Evolutionary conservation across 2,113 vertebrate genomes (phyloP).

Genomic region (Rousettus leschenaultii): DNA sequence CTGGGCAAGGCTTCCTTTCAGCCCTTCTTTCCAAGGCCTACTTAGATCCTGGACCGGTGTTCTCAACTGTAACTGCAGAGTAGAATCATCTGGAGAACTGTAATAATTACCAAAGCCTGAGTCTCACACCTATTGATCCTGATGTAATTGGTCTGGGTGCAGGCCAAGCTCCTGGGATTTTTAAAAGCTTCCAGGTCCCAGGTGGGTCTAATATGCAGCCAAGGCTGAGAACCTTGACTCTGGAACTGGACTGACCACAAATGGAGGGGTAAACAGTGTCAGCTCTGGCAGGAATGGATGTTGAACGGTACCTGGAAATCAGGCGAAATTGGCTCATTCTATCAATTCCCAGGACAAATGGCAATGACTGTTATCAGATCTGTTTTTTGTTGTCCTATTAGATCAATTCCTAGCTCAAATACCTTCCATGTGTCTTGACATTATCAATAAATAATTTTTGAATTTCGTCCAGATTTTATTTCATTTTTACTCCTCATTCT

Average conservation of each 20-base stretch:
- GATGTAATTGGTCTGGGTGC: not conserved
- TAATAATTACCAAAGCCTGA: not conserved
- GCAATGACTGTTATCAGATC: not conserved
- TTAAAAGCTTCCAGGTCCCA: not conserved
- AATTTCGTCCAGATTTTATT: not conserved
- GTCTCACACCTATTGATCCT: not conserved
- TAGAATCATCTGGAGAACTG: not conserved
- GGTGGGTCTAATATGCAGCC: not conserved
- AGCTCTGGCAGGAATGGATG: not conserved
- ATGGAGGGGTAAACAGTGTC: not conserved
- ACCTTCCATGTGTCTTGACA: not conserved
- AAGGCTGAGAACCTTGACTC: not conserved
- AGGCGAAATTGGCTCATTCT: not conserved
- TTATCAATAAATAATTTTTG: not conserved
- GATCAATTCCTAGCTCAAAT: not conserved
- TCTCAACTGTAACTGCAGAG: not conserved
- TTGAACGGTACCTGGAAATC: not conserved
- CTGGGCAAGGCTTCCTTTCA: not conserved
- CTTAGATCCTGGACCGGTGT: not conserved
- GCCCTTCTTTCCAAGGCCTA: not conserved
- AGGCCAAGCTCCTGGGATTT: not conserved
- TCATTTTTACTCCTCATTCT: not conserved
- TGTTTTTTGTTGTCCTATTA: not conserved
- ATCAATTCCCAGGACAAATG: not conserved
- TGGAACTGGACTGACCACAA: not conserved